Percentiles rank a stretch among this genome's conserved stretches.
Evolutionary conservation across 1,140 invertebrate species (phyloP).

Genomic region (Drosophila carrolli): DNA sequence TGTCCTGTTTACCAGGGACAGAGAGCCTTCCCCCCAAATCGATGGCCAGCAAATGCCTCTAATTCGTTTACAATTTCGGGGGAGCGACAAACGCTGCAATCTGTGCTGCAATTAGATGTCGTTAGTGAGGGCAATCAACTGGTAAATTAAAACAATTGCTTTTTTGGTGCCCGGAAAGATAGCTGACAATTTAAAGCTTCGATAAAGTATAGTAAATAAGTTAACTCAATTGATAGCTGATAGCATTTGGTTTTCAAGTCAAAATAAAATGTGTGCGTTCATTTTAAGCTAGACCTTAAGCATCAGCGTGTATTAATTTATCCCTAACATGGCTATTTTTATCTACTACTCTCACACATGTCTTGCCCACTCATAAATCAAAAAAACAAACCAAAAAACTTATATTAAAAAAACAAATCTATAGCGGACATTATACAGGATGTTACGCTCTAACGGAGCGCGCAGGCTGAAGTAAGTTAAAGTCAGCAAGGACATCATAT

Average conservation of each 20-base stretch:
- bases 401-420: slow-evolving; percentile 35
- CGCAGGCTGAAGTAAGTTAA: slow-evolving; percentile 84
- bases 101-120: slow-evolving; percentile 62
- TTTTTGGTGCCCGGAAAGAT: slow-evolving; percentile 9
- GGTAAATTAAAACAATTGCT: slow-evolving; percentile 77
- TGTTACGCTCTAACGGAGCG: slow-evolving; percentile 85
- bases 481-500: slow-evolving; percentile 36
- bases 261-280: slow-evolving; percentile 18
- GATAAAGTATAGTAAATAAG: neutral
- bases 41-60: slow-evolving; percentile 34
- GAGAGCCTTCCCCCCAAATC: neutral
- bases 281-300: slow-evolving; percentile 62
- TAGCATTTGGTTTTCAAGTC: slow-evolving; percentile 2
- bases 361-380: slow-evolving; percentile 44
- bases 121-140: slow-evolving; percentile 68
- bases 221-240: no score
- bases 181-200: slow-evolving; percentile 28
- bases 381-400: slow-evolving; percentile 11
- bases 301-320: slow-evolving; percentile 10
- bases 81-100: slow-evolving; percentile 35
- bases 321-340: slow-evolving; percentile 53
- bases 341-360: slow-evolving; percentile 39
- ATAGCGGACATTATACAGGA: slow-evolving; percentile 84
- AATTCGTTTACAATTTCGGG: slow-evolving; percentile 36
- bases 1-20: slow-evolving; percentile 63